These are phyloP conservation scores for Brachypteracias leptosomus DNA, from an alignment of 2,113 vertebrate genomes.

Conservation along the genomic window DNA sequence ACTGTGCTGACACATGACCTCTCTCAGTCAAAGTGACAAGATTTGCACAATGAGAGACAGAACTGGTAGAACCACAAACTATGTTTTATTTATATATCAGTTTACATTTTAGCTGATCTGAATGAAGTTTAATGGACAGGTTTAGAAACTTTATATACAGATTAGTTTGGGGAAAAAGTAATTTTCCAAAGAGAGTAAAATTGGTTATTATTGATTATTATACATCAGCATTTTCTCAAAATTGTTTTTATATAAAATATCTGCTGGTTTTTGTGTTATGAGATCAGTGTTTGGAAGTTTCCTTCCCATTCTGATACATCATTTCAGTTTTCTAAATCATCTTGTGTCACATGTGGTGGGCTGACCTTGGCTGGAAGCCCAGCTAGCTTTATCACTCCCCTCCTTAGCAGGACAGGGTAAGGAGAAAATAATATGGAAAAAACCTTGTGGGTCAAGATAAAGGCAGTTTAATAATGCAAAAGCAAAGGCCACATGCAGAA, in stretches of 20 bases:
- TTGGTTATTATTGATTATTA: background rate
- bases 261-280: background rate
- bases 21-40: background rate
- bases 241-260: background rate
- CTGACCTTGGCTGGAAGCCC: background rate
- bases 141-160: background rate
- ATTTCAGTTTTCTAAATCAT: background rate
- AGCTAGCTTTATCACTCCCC: background rate
- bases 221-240: background rate
- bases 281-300: background rate
- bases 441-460: background rate
- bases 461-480: background rate
- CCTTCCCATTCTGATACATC: background rate
- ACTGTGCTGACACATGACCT: background rate
- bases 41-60: background rate
- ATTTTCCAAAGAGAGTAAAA: background rate
- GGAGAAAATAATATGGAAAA: background rate
- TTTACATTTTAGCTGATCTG: background rate
- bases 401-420: background rate
- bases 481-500: background rate
- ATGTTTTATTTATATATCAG: background rate
- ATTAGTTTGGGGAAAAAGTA: background rate
- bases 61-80: background rate
- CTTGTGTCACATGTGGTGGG: background rate
- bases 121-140: background rate